Evolutionary conservation across 30 jellyfish, hydroid and myxozoan species (phyloP), one percentile per base, ranked within the genome.

Genomic region (Clytia hemisphaerica): DNA sequence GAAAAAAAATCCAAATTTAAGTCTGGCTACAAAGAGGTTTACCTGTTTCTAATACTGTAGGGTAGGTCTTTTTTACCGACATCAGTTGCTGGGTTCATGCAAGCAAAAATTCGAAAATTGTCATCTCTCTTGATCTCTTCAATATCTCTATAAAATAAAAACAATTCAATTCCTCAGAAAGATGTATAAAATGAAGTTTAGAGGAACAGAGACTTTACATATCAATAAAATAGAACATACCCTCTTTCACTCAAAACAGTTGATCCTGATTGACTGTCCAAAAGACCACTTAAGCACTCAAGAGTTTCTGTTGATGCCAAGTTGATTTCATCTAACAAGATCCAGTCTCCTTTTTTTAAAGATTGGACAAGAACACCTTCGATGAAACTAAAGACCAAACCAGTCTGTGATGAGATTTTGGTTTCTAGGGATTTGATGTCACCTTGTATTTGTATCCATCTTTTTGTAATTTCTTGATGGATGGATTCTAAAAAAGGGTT

Each of bases 71-170:
- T 85, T 79, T 93, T 93, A 15, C 96, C 96, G 61, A 93, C 88
- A 62, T 93, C 99, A 6, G 96, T 93, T 18, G 99, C 97, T 0
- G 99, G 99, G 50, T 93, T 93, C 99, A 93, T 93, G 77, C 99
- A 93, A 32, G 97, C 96, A 72, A 93, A 93, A 57, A 93, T 45
- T 12, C 95, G 83, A 58, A 93, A 93, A 53, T 85, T 73, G 22
- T 83, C 84, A 48, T 91, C 92, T 19, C 99, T 69, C 63, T 77
- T 53, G 18, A 91, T 59, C 21, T 93, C 93, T 63, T 91, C 94
- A 18, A 87, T 83, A 65, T 91, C 95, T 28, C 99, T 91, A 0
- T 22, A 69, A 49, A 12, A 21, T 0, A 73, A 64, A 22, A 22
- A 9, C n/a, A 9, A n/a, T n/a, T 14, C n/a, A n/a, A 14, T 44